Evolutionary conservation across 2,797 vertebrate genomes (phyloP).

Genomic region (Pseudochromis fuscus): DNA sequence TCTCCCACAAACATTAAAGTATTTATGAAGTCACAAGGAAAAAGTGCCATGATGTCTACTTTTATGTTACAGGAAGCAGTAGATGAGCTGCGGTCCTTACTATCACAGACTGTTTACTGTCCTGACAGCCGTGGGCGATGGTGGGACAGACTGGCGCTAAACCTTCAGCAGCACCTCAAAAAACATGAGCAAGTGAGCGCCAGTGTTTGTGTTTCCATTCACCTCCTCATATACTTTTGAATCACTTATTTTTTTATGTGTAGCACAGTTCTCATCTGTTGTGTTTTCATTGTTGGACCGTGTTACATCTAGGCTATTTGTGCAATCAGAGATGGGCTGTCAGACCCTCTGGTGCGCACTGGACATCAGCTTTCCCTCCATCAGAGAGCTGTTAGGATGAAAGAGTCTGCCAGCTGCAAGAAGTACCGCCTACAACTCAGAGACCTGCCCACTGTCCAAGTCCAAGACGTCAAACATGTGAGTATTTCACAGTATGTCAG

Average conservation of each 20-base stretch:
- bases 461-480: constrained; percentile 92
- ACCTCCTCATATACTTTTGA: background rate
- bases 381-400: constrained; percentile 91
- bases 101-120: constrained; percentile 91
- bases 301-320: constrained; percentile 82
- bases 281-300: constrained; percentile 16
- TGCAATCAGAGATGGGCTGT: constrained; percentile 88
- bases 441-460: constrained; percentile 84
- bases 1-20: background rate
- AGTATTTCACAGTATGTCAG: constrained; percentile 56
- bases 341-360: constrained; percentile 90
- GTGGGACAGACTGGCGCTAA: constrained; percentile 97
- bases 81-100: constrained; percentile 86
- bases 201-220: background rate
- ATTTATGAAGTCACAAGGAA: background rate
- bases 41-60: background rate
- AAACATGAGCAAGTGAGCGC: constrained; percentile 86
- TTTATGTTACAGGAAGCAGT: constrained; percentile 88
- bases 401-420: constrained; percentile 88
- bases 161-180: constrained; percentile 95
- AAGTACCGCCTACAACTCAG: constrained; percentile 82
- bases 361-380: constrained; percentile 92
- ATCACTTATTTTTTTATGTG: background rate
- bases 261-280: constrained; percentile 2
- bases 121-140: constrained; percentile 93